Evolutionary conservation across 1,140 invertebrate species (phyloP).

Genomic region (Zaprionus taronus): DNA sequence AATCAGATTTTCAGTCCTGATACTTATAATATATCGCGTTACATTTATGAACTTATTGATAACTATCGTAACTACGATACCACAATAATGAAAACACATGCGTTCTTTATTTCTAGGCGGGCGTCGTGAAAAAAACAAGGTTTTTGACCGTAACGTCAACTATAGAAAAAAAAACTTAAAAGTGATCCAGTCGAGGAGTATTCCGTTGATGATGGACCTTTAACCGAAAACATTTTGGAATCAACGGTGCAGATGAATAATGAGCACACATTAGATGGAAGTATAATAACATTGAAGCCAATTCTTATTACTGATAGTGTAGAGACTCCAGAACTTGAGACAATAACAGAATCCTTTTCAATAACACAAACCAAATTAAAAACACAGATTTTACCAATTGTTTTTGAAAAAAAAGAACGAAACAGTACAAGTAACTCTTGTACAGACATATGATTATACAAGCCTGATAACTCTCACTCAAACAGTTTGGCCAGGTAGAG

Average conservation of each 20-base stretch:
- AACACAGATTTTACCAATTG: slow-evolving; percentile 93
- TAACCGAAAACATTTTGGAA: slow-evolving; percentile 94
- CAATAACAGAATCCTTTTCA: slow-evolving; percentile 95
- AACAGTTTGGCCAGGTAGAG: slow-evolving; percentile 93
- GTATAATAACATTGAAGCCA: slow-evolving; percentile 92
- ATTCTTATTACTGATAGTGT: slow-evolving; percentile 90
- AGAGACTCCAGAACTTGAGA: slow-evolving; percentile 93
- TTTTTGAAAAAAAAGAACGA: slow-evolving; percentile 88
- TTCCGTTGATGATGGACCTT: slow-evolving; percentile 87
- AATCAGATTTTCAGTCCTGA: too few species aligned
- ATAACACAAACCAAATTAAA: slow-evolving; percentile 94
- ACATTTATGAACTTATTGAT: too few species aligned
- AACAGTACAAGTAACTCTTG: slow-evolving; percentile 90
- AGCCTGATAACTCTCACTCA: slow-evolving; percentile 94
- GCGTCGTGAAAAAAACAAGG: slow-evolving; percentile 93
- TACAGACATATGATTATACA: slow-evolving; percentile 95
- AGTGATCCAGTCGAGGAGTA: slow-evolving; percentile 86
- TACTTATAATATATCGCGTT: too few species aligned
- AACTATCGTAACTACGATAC: too few species aligned
- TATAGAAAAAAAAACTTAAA: slow-evolving; percentile 90
- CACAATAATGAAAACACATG: too few species aligned
- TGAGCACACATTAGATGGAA: slow-evolving; percentile 89
- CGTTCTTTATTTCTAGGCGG: slow-evolving; percentile 86
- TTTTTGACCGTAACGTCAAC: slow-evolving; percentile 94
- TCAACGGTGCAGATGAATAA: slow-evolving; percentile 91